Conservation (phyloP, 2,797 vertebrate species). For the Sparus aurata region DNA sequence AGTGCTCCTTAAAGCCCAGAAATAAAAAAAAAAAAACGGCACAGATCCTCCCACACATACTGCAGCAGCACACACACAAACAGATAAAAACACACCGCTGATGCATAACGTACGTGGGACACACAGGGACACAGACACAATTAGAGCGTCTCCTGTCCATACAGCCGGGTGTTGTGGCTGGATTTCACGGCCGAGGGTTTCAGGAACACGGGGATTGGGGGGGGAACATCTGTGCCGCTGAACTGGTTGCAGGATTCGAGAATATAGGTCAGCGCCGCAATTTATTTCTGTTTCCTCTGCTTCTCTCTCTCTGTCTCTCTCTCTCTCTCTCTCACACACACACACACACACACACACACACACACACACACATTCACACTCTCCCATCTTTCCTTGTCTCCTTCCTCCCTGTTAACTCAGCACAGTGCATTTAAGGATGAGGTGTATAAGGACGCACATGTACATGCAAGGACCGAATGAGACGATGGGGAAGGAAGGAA, state of each 20-base stretch:
- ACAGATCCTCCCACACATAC: slow-evolving; percentile 39
- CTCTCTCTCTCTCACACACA: too few species aligned
- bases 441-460: slow-evolving; percentile 45
- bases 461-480: slow-evolving; percentile 41
- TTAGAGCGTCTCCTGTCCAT: slow-evolving; percentile 25
- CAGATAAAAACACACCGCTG: slow-evolving; percentile 20
- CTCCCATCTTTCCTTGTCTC: slow-evolving; percentile 41
- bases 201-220: slow-evolving; percentile 65
- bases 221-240: slow-evolving; percentile 76
- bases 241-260: slow-evolving; percentile 72
- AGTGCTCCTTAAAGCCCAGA: slow-evolving; percentile 33
- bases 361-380: slow-evolving; percentile 18
- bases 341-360: background rate
- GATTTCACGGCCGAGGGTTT: slow-evolving; percentile 66
- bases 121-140: slow-evolving; percentile 17
- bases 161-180: slow-evolving; percentile 51
- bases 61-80: slow-evolving; percentile 34
- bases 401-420: slow-evolving; percentile 47
- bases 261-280: slow-evolving; percentile 85
- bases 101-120: slow-evolving; percentile 22
- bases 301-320: slow-evolving; percentile 8
- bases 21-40: slow-evolving; percentile 34
- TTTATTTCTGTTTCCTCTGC: slow-evolving; percentile 71
- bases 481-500: slow-evolving; percentile 14
- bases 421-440: slow-evolving; percentile 42